phyloP scores from a whole-genome alignment of 23 tunicate species.

The Styela clava region DNA sequence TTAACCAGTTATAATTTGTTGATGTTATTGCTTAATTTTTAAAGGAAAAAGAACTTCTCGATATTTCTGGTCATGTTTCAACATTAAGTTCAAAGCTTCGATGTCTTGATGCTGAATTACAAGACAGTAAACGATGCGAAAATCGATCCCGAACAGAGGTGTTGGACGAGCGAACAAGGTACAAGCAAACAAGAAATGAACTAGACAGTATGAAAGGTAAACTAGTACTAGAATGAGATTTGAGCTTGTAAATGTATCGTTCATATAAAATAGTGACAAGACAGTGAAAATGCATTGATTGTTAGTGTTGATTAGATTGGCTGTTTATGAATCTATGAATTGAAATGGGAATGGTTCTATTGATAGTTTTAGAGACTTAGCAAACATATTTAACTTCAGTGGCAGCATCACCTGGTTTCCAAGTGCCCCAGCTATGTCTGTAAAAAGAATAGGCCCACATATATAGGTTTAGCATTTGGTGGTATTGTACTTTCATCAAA shows the following conservation, averaged over 20 bases:
- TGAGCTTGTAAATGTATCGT: not conserved
- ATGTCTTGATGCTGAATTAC: slow-evolving; percentile 45
- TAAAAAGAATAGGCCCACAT: too few relatives aligned
- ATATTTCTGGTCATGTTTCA: slow-evolving; percentile 32
- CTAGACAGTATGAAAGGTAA: slow-evolving; percentile 52
- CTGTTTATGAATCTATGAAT: too few relatives aligned
- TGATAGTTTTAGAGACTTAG: too few relatives aligned
- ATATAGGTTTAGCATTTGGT: too few relatives aligned
- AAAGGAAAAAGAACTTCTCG: slow-evolving; percentile 22
- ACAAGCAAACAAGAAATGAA: slow-evolving; percentile 43
- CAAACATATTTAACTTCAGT: too few relatives aligned
- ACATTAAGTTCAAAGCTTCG: slow-evolving; percentile 52
- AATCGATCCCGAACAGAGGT: slow-evolving; percentile 27
- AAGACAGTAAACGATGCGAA: slow-evolving; percentile 31
- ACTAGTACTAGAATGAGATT: not conserved
- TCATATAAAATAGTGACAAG: not conserved
- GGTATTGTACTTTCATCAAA: too few relatives aligned
- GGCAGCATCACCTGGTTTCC: too few relatives aligned
- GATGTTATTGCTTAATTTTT: too few relatives aligned
- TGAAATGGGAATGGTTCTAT: too few relatives aligned
- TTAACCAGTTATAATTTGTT: too few relatives aligned
- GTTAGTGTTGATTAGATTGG: too few relatives aligned
- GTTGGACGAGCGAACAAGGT: slow-evolving; percentile 42
- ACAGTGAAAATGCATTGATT: not conserved
- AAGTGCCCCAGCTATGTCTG: too few relatives aligned